Evolutionary conservation across 1,140 invertebrate species (phyloP).

Genomic region (Temnothorax curvispinosus): DNA sequence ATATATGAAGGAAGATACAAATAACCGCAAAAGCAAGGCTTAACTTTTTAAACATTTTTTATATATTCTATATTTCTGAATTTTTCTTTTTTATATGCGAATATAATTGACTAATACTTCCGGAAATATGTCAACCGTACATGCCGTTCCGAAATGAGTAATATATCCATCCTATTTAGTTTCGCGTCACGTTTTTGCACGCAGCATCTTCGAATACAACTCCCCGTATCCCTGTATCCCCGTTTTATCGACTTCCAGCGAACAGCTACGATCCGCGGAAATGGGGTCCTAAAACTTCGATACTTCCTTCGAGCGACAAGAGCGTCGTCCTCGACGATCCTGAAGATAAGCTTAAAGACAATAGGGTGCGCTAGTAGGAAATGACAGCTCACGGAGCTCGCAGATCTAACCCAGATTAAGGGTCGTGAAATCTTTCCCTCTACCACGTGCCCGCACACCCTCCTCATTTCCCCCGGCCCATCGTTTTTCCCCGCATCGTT

Average conservation of each 20-base stretch:
- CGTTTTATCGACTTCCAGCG: slow-evolving; percentile 50
- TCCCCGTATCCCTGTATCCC: neutral
- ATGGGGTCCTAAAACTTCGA: slow-evolving; percentile 66
- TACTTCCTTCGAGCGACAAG: slow-evolving; percentile 48
- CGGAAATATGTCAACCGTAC: neutral
- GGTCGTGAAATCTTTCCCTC: slow-evolving; percentile 72
- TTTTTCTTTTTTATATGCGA: neutral
- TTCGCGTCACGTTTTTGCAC: neutral
- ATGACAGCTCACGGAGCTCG: slow-evolving; percentile 71
- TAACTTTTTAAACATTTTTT: neutral
- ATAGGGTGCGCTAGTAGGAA: slow-evolving; percentile 76
- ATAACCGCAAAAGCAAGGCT: neutral
- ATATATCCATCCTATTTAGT: neutral
- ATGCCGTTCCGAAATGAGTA: neutral
- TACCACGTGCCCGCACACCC: slow-evolving; percentile 24
- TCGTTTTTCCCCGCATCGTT: slow-evolving; percentile 59
- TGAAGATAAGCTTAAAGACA: slow-evolving; percentile 76
- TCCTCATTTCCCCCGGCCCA: neutral
- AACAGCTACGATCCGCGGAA: slow-evolving; percentile 16
- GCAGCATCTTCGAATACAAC: neutral
- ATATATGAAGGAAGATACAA: neutral
- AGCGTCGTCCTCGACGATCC: slow-evolving; percentile 52
- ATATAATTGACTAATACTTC: neutral
- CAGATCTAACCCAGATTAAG: slow-evolving; percentile 74
- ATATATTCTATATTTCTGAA: neutral